Conservation (phyloP, 2,113 vertebrate genomes). For the Gymnocephalus cernua region DNA sequence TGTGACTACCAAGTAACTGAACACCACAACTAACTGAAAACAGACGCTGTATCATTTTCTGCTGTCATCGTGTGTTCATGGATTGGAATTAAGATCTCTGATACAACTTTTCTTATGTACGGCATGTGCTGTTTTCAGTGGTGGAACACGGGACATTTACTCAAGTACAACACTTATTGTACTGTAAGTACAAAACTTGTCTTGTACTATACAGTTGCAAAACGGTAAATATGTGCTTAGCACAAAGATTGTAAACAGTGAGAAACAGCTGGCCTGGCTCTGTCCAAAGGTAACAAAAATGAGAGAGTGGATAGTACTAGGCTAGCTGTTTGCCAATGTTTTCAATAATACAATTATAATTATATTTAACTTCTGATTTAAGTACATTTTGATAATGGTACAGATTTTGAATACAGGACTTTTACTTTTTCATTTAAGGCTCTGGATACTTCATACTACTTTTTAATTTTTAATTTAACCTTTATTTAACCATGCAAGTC, state of each 20-base stretch:
- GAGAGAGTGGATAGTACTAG: background rate
- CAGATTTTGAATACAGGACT: too few relatives aligned
- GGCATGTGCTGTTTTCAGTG: background rate
- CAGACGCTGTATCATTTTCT: background rate
- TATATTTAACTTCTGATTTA: too few relatives aligned
- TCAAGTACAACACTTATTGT: background rate
- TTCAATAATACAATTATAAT: too few relatives aligned
- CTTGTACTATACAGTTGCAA: background rate
- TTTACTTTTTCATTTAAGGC: too few relatives aligned
- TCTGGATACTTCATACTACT: too few relatives aligned
- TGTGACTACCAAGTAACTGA: background rate
- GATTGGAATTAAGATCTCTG: background rate
- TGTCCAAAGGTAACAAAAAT: too few relatives aligned
- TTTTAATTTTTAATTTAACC: too few relatives aligned
- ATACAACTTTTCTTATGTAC: background rate
- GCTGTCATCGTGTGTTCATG: slow-evolving; percentile 4
- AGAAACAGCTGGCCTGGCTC: too few relatives aligned
- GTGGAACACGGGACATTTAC: background rate
- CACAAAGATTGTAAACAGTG: background rate
- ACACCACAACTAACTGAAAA: slow-evolving; percentile 3
- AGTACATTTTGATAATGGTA: too few relatives aligned
- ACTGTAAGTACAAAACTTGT: background rate
- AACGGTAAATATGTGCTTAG: background rate
- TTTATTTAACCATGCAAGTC: too few relatives aligned
- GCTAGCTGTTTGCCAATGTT: background rate